Evolutionary conservation across 2,888 invertebrate genomes (phyloP).

Genomic region (Ferrisia virgata): DNA sequence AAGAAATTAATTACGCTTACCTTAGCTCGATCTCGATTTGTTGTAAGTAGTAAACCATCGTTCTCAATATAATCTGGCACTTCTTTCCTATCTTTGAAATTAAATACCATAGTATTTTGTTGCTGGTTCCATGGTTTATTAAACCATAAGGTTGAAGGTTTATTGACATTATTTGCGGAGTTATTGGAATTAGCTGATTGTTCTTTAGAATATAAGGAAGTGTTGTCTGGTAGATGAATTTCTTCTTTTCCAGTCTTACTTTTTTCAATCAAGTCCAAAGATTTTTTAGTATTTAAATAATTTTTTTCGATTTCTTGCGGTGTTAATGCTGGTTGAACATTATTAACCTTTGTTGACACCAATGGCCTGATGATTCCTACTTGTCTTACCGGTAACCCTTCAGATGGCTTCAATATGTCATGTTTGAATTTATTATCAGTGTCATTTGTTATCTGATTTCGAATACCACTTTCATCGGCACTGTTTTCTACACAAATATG

Average conservation of each 20-base stretch:
- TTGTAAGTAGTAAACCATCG: constrained; percentile 60
- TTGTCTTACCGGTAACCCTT: constrained; percentile 42
- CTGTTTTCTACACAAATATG: not conserved
- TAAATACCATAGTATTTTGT: constrained; percentile 77
- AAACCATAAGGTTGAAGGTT: constrained; percentile 52
- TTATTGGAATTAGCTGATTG: constrained; percentile 55
- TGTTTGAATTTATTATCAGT: constrained; percentile 3
- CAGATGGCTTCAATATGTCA: constrained; percentile 33
- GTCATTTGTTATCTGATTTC: not conserved
- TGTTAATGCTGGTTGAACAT: constrained; percentile 53
- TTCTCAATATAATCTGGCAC: constrained; percentile 90
- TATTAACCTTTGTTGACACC: constrained; percentile 53
- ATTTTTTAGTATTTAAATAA: constrained; percentile 59
- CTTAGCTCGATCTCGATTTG: constrained; percentile 37
- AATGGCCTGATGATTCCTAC: constrained; percentile 55
- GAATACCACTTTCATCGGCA: not conserved
- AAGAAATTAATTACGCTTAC: constrained; percentile 24
- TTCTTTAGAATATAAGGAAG: constrained; percentile 59
- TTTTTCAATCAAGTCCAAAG: not conserved
- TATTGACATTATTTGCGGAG: constrained; percentile 49
- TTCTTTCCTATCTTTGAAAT: constrained; percentile 79
- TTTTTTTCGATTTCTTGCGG: constrained; percentile 67
- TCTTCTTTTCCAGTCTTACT: not conserved
- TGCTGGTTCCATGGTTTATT: constrained; percentile 58
- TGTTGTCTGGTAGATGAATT: not conserved